Base-by-base conservation (phyloP, 2,888 invertebrate genomes). In the Meta bourneti region DNA sequence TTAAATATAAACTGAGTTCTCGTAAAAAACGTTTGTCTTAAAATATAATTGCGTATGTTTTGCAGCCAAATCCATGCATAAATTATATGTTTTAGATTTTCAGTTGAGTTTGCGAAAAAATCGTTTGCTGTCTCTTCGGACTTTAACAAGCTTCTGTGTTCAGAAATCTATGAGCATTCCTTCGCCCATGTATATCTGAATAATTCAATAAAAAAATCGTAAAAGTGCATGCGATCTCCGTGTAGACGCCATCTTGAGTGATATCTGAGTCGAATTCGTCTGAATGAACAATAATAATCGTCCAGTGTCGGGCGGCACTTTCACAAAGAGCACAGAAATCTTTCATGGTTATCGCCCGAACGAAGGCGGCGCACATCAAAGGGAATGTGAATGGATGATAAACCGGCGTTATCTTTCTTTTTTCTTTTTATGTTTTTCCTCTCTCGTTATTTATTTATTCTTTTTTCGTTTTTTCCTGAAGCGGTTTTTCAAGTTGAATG, bases 401-500 rank as follows among this genome's bases (percentile, higher is more conserved):
- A 91, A 91, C 91, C 87, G 91, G 75, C 91, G 87, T 87, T 91
- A 91, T 91, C 91, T 87, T 87, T 82, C 78, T 91, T 91, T 91
- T 88, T 85, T 89, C 48, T 80, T 51, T 70, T 20, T 52, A 34
- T 75, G 54, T 82, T 85, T 90, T 84, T 85, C 61, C 61, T 61
- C 61, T 61, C 61, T 61, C 61, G 74, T 90, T 82, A 71, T 75
- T 85, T 83, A 34, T 90, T 91, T 77, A 70, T 75, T 52, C 70
- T 70, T 81, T 81, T 75, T 80, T 89, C 54, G 61, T 16, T 77
- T 80, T 80, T 85, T 80, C 85, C 90, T 74, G 81, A 83, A 87
- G 91, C 91, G 91, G 91, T 91, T 91, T 87, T 91, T 91, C 91
- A 87, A 91, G 91, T 91, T 91, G 87, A 91, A 91, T 91, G 87